These are phyloP conservation scores for Mystacornis crossleyi DNA, from an alignment of 2,113 vertebrate species.

Conservation along the genomic window DNA sequence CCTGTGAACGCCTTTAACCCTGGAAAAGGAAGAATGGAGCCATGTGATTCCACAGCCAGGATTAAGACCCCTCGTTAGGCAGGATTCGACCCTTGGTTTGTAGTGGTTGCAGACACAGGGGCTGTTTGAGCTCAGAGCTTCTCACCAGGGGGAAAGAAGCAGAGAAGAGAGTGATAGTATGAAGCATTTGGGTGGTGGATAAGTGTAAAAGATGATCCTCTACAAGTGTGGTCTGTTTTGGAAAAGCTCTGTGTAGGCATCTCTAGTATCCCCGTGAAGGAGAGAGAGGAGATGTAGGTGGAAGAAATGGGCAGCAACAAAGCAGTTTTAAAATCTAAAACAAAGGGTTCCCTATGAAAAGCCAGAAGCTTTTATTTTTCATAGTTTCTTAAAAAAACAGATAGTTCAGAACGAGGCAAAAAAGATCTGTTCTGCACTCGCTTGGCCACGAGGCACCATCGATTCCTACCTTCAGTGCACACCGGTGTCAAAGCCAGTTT, in stretches of 20 bases:
- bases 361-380: not conserved
- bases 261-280: not conserved
- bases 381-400: not conserved
- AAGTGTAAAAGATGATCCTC: not conserved
- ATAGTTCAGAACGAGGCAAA: not conserved
- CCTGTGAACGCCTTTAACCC: not conserved
- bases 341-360: not conserved
- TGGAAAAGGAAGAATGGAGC: not conserved
- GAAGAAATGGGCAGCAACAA: not conserved
- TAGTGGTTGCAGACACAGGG: not conserved
- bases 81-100: not conserved
- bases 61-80: fast-evolving
- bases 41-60: fast-evolving
- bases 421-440: not conserved
- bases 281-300: not conserved
- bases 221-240: not conserved
- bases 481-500: conserved; percentile 28
- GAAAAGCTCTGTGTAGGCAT: not conserved
- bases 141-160: not conserved
- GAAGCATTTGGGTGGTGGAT: not conserved
- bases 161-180: not conserved
- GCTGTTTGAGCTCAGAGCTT: not conserved
- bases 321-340: not conserved
- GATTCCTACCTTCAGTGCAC: conserved; percentile 19
- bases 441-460: not conserved